Evolutionary conservation across 1,140 invertebrate species (phyloP).

Genomic region (Tigriopus japonicus): DNA sequence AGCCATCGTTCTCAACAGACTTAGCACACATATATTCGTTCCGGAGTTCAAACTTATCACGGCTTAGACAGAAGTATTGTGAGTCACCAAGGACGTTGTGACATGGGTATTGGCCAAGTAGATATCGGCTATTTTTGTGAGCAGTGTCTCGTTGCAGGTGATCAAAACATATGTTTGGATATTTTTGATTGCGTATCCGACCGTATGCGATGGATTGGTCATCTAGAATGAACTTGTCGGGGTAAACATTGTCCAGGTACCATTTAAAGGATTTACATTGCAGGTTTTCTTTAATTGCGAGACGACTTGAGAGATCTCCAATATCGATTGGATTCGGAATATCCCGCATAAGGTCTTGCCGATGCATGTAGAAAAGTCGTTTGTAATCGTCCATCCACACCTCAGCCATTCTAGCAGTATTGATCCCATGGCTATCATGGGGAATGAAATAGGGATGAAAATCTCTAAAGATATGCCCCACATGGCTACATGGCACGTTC

Average conservation of each 20-base stretch:
- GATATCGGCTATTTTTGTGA: not conserved
- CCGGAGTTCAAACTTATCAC: not conserved
- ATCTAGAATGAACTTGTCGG: not conserved
- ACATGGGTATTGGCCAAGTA: conserved; percentile 8
- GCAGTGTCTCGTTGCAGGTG: conserved; percentile 6
- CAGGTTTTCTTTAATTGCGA: not conserved
- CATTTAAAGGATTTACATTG: not conserved
- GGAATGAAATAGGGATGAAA: conserved; percentile 78
- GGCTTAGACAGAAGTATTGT: not conserved
- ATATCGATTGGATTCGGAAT: not conserved
- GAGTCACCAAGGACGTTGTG: conserved; percentile 1
- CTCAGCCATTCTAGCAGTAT: conserved; percentile 70
- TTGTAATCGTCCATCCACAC: conserved; percentile 95
- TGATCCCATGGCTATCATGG: conserved; percentile 77
- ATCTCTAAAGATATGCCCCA: conserved; percentile 72
- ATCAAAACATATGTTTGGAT: conserved; percentile 3
- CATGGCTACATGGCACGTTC: conserved; percentile 76
- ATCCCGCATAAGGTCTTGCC: conserved; percentile 40
- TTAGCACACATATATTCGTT: conserved; percentile 13
- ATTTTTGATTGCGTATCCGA: not conserved
- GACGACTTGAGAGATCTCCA: not conserved
- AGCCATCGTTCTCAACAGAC: not conserved
- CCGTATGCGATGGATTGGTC: not conserved
- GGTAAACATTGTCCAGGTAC: conserved; percentile 24
- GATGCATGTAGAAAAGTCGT: conserved; percentile 58